phyloP scores from a whole-genome alignment of 2,797 vertebrate species.

The Orestias chungarensis region DNA sequence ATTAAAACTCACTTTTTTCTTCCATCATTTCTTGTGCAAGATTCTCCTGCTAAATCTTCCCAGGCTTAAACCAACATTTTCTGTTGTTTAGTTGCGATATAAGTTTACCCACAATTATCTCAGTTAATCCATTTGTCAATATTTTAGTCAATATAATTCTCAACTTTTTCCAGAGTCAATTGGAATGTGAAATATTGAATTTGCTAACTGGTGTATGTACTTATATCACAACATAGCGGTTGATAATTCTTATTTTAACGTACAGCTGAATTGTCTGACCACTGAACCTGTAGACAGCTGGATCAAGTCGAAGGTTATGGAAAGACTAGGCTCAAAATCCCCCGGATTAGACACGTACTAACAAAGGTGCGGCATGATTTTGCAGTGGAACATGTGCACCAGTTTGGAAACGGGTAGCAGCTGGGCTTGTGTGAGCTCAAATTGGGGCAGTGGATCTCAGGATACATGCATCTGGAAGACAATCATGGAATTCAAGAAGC shows the following conservation, averaged over 20 bases:
- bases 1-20: constrained; percentile 10
- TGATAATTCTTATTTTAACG: not conserved
- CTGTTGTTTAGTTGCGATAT: not conserved
- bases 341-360: not conserved
- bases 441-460: not conserved
- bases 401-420: constrained; percentile 19
- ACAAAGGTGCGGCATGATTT: not conserved
- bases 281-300: not conserved
- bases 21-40: not conserved
- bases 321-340: not conserved
- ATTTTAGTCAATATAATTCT: not conserved
- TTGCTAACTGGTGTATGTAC: not conserved
- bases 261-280: not conserved
- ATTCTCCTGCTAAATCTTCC: not conserved
- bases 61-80: not conserved
- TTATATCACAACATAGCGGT: not conserved
- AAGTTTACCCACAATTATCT: not conserved
- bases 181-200: not conserved
- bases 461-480: not conserved
- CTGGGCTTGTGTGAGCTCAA: not conserved
- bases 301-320: constrained; percentile 6
- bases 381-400: constrained; percentile 3
- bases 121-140: not conserved
- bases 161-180: not conserved
- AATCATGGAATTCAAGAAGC: constrained; percentile 4